Conservation (phyloP, 2,888 invertebrate species). For the Saturnia japonica region DNA sequence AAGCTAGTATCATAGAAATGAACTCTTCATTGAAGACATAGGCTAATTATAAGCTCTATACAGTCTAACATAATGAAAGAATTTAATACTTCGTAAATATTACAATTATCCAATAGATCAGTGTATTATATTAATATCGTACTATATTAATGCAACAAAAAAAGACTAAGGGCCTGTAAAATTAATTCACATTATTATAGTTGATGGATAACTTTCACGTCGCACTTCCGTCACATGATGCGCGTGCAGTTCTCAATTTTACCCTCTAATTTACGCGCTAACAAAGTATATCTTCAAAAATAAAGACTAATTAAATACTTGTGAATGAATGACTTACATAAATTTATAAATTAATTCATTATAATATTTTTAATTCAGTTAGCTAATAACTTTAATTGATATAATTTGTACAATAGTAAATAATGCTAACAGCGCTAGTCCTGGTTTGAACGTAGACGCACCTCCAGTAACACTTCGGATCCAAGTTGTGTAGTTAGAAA, state of each 20-base stretch:
- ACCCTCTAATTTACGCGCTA: too few species aligned
- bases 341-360: neutral
- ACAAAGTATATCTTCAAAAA: too few species aligned
- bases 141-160: neutral
- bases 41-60: neutral
- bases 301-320: too few species aligned
- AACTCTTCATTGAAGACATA: neutral
- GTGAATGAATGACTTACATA: neutral
- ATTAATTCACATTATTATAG: too few species aligned
- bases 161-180: neutral
- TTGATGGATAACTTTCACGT: too few species aligned
- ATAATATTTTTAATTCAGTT: neutral
- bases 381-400: conserved; percentile 37
- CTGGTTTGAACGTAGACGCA: conserved; percentile 41
- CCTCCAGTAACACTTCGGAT: conserved; percentile 46
- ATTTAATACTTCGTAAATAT: too few species aligned
- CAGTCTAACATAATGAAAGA: too few species aligned
- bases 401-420: conserved; percentile 38
- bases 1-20: neutral
- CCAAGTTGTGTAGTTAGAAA: conserved; percentile 55
- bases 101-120: too few species aligned
- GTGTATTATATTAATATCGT: neutral
- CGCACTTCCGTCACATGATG: too few species aligned
- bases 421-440: conserved; percentile 38
- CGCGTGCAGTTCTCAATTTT: too few species aligned